Percentiles rank a stretch among this genome's conserved stretches.
These are phyloP conservation scores for Menidia beryllina DNA, from an alignment of 2,113 vertebrate genomes.

Conservation along the genomic window DNA sequence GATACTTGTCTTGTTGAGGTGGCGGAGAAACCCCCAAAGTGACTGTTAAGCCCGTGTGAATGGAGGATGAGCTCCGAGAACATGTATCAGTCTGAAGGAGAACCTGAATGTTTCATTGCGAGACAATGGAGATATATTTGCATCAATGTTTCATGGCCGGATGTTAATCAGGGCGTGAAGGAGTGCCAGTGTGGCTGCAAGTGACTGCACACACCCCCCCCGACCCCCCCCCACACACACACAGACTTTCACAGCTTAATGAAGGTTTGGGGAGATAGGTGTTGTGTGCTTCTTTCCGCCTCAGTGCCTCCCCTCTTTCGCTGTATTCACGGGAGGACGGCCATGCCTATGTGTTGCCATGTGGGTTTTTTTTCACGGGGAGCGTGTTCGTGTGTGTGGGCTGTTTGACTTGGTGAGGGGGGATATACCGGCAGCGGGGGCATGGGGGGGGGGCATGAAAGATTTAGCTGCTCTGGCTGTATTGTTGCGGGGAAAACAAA, in stretches of 20 bases:
- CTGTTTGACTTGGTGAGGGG: slow-evolving; percentile 9
- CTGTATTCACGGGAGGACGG: slow-evolving; percentile 54
- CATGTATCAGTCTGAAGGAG: slow-evolving; percentile 63
- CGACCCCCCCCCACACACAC: no score
- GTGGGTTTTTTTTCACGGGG: no score
- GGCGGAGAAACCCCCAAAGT: slow-evolving; percentile 21
- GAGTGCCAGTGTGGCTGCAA: slow-evolving; percentile 11
- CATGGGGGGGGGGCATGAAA: slow-evolving; percentile 73
- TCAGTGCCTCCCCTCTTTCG: slow-evolving; percentile 56
- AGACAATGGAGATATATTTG: slow-evolving; percentile 61
- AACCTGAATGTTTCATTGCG: slow-evolving; percentile 66
- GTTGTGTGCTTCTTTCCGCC: slow-evolving; percentile 67
- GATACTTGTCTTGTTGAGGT: slow-evolving; percentile 15
- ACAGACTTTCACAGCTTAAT: slow-evolving; percentile 71
- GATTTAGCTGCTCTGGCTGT: slow-evolving; percentile 69
- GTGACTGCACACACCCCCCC: slow-evolving; percentile 9
- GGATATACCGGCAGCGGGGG: neutral
- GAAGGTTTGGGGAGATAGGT: slow-evolving; percentile 54
- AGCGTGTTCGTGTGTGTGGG: slow-evolving; percentile 9
- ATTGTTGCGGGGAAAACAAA: slow-evolving; percentile 77
- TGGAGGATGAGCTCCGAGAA: slow-evolving; percentile 49
- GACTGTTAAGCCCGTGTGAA: slow-evolving; percentile 50
- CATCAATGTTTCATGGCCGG: slow-evolving; percentile 70
- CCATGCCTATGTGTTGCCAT: slow-evolving; percentile 1
- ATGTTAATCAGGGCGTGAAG: slow-evolving; percentile 43